Base-by-base conservation (phyloP, 2,113 vertebrate species). In the Myotis brandtii region DNA sequence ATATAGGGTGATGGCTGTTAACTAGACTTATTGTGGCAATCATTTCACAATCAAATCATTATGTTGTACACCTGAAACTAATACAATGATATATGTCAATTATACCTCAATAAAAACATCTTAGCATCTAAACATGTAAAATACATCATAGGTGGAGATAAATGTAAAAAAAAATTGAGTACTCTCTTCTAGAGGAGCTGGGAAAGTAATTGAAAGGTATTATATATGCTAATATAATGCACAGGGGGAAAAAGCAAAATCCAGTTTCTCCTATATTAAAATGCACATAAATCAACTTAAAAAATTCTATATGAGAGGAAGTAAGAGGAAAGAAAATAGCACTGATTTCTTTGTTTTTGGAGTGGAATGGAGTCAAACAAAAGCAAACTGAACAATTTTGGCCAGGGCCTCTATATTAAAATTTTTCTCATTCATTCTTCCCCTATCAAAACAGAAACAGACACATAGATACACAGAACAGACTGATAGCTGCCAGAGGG, bases 181-280 rank as follows among this genome's bases (percentile, higher is more conserved):
- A 27, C 14, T 56, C 52, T 92, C 40, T 30, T 77, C 30, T 76
- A 79, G 37, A 86, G 23, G 6, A 92, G 34, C 21, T 48, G 4
- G 70, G 52, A 89, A 54, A 54, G 14, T 64, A 90, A 83, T 5
- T 50, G 48, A 82, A 94, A 86, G 37, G 25, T 50, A 83, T 27
- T 83, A 84, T 30, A 84, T 32, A 70, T 56, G 40, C 9, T 84
- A 43, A 83, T 48, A 34, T n/a, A 92, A 34, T 27, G 17, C 25
- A 80, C 10, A 37, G n/a, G 20, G 37, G 12, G 76, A 75, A 84
- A 59, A 4, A 90, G 14, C 18, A 96, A 95, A 94, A 62, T 82
- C 40, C 17, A 40, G 50, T 93, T 95, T 96, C 54, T 93, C 43
- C 62, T 80, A 46, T 84, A 86, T 34, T 59, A 88, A 87, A 77